phyloP scores from a whole-genome alignment of 2,113 vertebrate genomes.

The Pangasianodon gigas region DNA sequence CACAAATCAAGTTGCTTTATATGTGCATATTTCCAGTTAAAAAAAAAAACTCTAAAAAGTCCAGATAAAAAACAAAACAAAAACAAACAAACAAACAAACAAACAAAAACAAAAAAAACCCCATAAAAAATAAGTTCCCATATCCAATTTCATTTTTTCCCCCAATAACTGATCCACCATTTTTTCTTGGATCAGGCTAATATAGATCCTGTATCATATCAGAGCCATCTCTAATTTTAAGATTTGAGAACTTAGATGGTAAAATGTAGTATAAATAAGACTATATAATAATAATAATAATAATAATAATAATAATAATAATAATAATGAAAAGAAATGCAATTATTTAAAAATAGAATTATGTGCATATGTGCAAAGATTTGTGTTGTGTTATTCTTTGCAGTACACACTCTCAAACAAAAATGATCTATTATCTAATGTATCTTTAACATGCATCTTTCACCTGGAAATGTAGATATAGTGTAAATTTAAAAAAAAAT shows the following conservation, averaged over 20 bases:
- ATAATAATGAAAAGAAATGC: neutral
- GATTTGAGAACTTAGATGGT: neutral
- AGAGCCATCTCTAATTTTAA: neutral
- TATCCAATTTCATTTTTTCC: neutral
- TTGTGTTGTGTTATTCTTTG: neutral
- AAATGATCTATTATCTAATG: neutral
- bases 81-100: too few species aligned
- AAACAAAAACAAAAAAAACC: too few species aligned
- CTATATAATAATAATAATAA: neutral
- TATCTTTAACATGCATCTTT: neutral
- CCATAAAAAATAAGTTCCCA: too few species aligned
- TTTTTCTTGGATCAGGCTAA: neutral
- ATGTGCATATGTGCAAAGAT: neutral
- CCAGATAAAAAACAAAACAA: too few species aligned
- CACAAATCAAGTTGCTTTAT: neutral
- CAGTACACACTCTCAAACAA: too few species aligned
- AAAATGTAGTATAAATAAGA: neutral
- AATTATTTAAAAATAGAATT: neutral
- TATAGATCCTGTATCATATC: neutral
- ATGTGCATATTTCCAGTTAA: neutral
- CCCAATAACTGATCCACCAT: neutral
- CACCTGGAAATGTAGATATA: neutral
- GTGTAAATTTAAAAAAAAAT: neutral
- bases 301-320: slow-evolving; percentile 1
- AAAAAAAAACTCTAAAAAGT: neutral